Percentiles rank a stretch among this genome's conserved stretches.
Conservation (phyloP, 2,888 invertebrate genomes). For the Agonum fuliginosum region DNA sequence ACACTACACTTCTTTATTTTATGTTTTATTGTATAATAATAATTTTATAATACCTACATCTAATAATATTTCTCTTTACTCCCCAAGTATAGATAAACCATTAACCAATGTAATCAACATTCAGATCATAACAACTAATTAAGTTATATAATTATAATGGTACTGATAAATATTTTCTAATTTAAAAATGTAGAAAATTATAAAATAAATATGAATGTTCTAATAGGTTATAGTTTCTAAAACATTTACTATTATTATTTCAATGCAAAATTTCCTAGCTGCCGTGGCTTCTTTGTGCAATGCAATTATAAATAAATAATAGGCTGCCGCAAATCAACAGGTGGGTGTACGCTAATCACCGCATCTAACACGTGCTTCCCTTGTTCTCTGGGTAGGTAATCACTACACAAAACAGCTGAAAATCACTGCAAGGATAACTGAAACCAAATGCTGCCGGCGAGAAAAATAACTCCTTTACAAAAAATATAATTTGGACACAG, state of each 20-base stretch:
- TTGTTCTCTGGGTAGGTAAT: not conserved
- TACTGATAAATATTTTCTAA: too few relatives aligned
- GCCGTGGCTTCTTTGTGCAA: not conserved
- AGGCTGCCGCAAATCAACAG: not conserved
- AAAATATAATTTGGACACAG: slow-evolving; percentile 20
- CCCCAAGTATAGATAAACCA: too few relatives aligned
- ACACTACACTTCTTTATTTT: too few relatives aligned
- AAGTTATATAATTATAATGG: too few relatives aligned
- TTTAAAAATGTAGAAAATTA: too few relatives aligned
- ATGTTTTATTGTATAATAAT: too few relatives aligned
- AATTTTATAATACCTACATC: too few relatives aligned
- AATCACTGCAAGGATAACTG: slow-evolving; percentile 18
- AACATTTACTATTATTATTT: not conserved
- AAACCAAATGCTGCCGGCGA: too few relatives aligned
- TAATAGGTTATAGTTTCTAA: not conserved
- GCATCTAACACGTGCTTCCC: slow-evolving; percentile 9
- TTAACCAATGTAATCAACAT: too few relatives aligned
- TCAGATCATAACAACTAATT: too few relatives aligned
- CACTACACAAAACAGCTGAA: not conserved
- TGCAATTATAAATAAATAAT: slow-evolving; percentile 15
- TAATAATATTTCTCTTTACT: too few relatives aligned
- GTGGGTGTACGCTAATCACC: slow-evolving; percentile 2
- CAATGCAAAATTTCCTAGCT: not conserved
- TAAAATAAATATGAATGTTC: too few relatives aligned
- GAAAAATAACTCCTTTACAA: slow-evolving; percentile 14